phyloP scores from a whole-genome alignment of 2,888 invertebrate genomes.

The Sinohyriopsis cumingii region DNA sequence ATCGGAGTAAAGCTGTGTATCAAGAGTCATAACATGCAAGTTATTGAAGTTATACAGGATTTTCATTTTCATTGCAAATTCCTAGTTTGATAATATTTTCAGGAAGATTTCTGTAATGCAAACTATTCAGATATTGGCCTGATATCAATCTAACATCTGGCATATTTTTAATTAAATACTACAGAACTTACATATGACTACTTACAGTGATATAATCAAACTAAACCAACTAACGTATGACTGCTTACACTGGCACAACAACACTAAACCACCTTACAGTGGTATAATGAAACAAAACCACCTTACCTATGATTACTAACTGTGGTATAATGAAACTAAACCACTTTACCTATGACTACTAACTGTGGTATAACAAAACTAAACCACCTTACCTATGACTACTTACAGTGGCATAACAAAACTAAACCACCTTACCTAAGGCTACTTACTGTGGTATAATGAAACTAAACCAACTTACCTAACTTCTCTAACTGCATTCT shows the following conservation, averaged over 20 bases:
- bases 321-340: neutral
- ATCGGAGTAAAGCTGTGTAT: too few relatives aligned
- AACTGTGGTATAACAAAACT: neutral
- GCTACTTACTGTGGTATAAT: neutral
- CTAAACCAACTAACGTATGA: constrained; percentile 40
- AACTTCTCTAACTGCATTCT: constrained; percentile 47
- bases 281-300: neutral
- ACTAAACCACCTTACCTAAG: constrained; percentile 40
- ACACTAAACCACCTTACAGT: constrained; percentile 4
- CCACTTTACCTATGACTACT: constrained; percentile 37
- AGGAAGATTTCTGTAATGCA: too few relatives aligned
- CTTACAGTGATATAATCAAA: neutral
- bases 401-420: neutral
- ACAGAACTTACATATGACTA: too few relatives aligned
- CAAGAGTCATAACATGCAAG: too few relatives aligned
- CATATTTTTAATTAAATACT: too few relatives aligned
- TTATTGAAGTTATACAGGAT: too few relatives aligned
- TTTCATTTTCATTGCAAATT: too few relatives aligned
- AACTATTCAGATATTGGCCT: too few relatives aligned
- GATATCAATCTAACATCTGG: too few relatives aligned
- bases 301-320: constrained; percentile 38
- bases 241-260: too few relatives aligned
- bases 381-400: constrained; percentile 39
- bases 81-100: too few relatives aligned
- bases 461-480: constrained; percentile 41